Conservation (phyloP, 2,113 vertebrate species). For the Rhadina sibilatrix region DNA sequence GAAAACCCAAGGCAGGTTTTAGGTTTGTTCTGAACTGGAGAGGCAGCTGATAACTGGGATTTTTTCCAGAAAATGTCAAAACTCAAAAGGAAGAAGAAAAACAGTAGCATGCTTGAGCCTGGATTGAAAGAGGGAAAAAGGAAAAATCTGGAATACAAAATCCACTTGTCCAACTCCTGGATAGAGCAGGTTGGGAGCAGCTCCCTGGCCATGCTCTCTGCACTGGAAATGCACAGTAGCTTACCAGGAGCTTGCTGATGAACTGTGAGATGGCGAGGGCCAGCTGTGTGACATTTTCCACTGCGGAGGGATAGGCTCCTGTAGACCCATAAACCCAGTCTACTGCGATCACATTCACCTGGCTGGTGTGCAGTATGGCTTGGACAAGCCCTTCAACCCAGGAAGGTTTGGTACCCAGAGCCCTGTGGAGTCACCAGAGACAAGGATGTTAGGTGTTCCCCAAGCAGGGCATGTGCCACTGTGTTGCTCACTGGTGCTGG, state of each 20-base stretch:
- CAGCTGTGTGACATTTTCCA: conserved; percentile 86
- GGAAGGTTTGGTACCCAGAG: conserved; percentile 85
- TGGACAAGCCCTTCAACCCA: conserved; percentile 82
- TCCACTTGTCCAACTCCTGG: background rate
- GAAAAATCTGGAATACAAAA: background rate
- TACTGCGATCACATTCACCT: conserved; percentile 85
- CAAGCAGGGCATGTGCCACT: rapidly evolving
- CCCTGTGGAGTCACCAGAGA: conserved; percentile 68
- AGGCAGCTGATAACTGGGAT: background rate
- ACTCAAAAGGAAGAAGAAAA: background rate
- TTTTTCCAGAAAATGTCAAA: background rate
- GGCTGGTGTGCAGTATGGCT: conserved; percentile 72
- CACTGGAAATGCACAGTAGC: background rate
- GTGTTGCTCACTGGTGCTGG: background rate
- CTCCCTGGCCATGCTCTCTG: background rate
- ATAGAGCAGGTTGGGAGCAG: background rate
- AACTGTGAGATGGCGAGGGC: conserved; percentile 82
- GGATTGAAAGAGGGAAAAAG: background rate
- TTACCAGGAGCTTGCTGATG: conserved; percentile 83
- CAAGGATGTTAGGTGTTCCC: background rate
- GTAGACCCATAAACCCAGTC: conserved; percentile 90
- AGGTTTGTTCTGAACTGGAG: background rate
- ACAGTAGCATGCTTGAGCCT: background rate
- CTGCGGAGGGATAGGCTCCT: conserved; percentile 82
- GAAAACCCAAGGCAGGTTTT: background rate